Percentiles rank a stretch among this genome's conserved stretches.
phyloP scores from a whole-genome alignment of 2,888 invertebrate genomes.

The Empis stercorea region DNA sequence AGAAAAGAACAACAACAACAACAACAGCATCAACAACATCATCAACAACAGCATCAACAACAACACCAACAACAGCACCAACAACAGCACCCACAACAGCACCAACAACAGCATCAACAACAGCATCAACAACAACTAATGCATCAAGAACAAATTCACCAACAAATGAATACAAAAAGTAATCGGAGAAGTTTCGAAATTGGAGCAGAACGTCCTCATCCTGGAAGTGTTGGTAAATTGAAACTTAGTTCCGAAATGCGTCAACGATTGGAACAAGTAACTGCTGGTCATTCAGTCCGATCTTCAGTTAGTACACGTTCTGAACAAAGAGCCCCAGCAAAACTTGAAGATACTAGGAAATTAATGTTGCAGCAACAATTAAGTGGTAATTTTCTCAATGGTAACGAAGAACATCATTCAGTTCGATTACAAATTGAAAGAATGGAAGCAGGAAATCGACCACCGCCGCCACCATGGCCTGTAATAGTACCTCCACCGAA shows the following conservation, averaged over 20 bases:
- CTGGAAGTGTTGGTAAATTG: conserved; percentile 80
- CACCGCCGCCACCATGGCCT: conserved; percentile 53
- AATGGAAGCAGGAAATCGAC: conserved; percentile 42
- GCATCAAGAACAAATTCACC: conserved; percentile 12
- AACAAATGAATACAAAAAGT: conserved; percentile 19
- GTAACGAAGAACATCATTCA: conserved; percentile 22
- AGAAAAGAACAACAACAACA: conserved; percentile 21
- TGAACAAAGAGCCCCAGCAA: conserved; percentile 61
- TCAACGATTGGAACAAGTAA: conserved; percentile 75
- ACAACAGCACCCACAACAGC: conserved; percentile 21
- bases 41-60: conserved; percentile 6
- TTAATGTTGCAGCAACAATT: conserved; percentile 75
- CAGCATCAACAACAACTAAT: conserved; percentile 8
- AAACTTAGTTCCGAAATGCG: conserved; percentile 87
- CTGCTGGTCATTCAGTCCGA: conserved; percentile 75
- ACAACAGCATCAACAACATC: conserved; percentile 5
- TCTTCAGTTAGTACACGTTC: conserved; percentile 58
- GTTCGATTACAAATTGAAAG: conserved; percentile 44
- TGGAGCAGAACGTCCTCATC: conserved; percentile 67
- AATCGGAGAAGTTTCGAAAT: conserved; percentile 57
- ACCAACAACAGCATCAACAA: conserved; percentile 8
- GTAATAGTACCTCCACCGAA: conserved; percentile 47
- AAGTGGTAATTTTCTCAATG: conserved; percentile 39
- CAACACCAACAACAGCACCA: conserved; percentile 4
- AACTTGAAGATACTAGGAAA: conserved; percentile 75